These are phyloP conservation scores for Falco naumanni DNA, from an alignment of 2,797 vertebrate species.

Conservation along the genomic window DNA sequence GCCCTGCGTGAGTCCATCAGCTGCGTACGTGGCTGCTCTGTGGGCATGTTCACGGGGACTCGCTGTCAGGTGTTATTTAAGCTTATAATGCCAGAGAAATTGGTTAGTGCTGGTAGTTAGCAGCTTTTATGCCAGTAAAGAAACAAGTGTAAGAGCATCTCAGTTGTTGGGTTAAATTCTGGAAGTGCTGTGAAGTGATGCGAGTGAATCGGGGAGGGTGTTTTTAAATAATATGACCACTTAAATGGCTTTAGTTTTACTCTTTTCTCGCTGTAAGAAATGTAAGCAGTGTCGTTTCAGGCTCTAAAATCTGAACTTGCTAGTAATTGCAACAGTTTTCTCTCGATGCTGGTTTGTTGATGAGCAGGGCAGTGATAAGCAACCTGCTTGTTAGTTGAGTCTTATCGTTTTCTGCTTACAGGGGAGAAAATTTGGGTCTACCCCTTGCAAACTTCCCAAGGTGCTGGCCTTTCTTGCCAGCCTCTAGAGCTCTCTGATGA, in stretches of 20 bases:
- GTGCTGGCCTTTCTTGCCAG: neutral
- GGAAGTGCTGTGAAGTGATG: neutral
- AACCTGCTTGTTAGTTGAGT: neutral
- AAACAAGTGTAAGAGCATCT: neutral
- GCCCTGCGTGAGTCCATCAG: constrained; percentile 61
- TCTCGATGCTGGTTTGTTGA: neutral
- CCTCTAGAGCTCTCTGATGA: neutral
- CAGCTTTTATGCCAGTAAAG: neutral
- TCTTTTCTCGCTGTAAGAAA: neutral
- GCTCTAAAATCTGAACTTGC: neutral
- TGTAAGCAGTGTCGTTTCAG: neutral
- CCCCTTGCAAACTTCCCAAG: neutral
- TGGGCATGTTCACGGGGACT: constrained; percentile 30
- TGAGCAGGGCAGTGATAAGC: neutral
- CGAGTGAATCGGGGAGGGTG: rapidly evolving
- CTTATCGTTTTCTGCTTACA: neutral
- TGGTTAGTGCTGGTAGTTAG: constrained; percentile 3
- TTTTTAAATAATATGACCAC: neutral
- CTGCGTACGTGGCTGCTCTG: constrained; percentile 1
- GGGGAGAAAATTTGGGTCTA: neutral
- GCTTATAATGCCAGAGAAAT: constrained; percentile 17
- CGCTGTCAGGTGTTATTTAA: constrained; percentile 38
- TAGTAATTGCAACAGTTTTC: neutral
- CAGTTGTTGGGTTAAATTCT: neutral
- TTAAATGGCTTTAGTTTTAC: neutral